phyloP scores from a whole-genome alignment of 2,113 vertebrate genomes.

The Coracopsis vasa region DNA sequence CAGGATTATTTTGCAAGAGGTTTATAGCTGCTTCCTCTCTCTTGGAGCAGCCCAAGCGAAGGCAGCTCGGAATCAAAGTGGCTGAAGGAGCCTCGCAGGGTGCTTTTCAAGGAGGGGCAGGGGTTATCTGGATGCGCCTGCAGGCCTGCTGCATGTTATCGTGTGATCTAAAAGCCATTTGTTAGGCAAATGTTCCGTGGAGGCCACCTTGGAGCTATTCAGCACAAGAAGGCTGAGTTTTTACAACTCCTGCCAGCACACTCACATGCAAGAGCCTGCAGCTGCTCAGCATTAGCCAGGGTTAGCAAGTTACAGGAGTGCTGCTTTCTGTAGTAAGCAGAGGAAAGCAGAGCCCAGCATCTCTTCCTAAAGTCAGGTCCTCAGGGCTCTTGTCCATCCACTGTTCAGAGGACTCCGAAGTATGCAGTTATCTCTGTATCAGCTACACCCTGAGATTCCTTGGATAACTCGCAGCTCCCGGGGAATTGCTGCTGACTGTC shows the following conservation, averaged over 20 bases:
- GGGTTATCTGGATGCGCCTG: slow-evolving; percentile 6
- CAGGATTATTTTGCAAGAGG: background rate
- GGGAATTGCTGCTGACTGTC: background rate
- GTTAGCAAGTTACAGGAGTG: background rate
- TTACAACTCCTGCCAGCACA: slow-evolving; percentile 30
- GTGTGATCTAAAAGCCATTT: slow-evolving; percentile 54
- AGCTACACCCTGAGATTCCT: background rate
- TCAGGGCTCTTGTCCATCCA: background rate
- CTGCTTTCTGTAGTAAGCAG: background rate
- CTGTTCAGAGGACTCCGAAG: background rate
- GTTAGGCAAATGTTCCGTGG: slow-evolving; percentile 47
- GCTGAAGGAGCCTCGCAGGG: background rate
- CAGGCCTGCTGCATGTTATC: background rate
- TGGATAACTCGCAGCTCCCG: background rate
- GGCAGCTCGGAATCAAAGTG: background rate
- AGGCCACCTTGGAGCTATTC: slow-evolving; percentile 54
- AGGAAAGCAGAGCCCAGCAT: background rate
- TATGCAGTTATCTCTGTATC: background rate
- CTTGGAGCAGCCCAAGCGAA: background rate
- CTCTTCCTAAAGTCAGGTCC: background rate
- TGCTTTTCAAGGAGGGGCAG: slow-evolving; percentile 11
- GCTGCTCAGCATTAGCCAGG: background rate
- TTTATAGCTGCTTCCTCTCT: background rate
- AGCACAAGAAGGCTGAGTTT: background rate
- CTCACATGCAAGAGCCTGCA: slow-evolving; percentile 45